phyloP scores from a whole-genome alignment of 2,888 invertebrate genomes.

The Periphyllus acericola region DNA sequence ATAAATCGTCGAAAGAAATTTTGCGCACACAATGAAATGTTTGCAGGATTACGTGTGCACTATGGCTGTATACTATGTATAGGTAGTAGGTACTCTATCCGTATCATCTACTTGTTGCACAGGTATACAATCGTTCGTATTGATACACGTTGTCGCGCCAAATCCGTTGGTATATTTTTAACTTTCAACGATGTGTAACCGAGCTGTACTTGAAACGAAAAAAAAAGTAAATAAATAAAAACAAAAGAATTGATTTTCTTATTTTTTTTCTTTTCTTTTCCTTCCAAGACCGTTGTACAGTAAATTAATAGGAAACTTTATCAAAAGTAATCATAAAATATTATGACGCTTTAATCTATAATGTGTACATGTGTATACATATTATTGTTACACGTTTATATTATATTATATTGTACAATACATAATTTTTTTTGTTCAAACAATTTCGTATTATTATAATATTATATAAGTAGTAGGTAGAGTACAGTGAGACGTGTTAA shows the following conservation, averaged over 20 bases:
- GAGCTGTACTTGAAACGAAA: background rate
- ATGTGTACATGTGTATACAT: slow-evolving; percentile 6
- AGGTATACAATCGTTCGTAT: background rate
- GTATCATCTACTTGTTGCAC: background rate
- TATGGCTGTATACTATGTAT: too few species aligned
- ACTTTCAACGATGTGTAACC: background rate
- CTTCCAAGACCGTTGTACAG: background rate
- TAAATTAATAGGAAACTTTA: slow-evolving; percentile 38
- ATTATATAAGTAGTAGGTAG: background rate
- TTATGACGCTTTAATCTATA: slow-evolving; percentile 17
- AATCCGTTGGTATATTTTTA: too few species aligned
- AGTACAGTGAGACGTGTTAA: slow-evolving; percentile 42
- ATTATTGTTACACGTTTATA: slow-evolving; percentile 9
- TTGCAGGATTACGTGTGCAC: background rate
- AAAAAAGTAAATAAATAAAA: background rate
- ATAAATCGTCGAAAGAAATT: slow-evolving; percentile 46
- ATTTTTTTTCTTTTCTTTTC: background rate
- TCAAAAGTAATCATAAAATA: slow-evolving; percentile 14
- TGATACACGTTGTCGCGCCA: background rate
- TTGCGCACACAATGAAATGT: background rate
- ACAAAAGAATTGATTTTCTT: slow-evolving; percentile 5
- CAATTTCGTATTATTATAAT: background rate
- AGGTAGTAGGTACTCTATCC: too few species aligned
- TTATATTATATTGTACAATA: slow-evolving; percentile 24
- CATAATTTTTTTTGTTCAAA: slow-evolving; percentile 1